Percentiles rank a stretch among this genome's conserved stretches.
phyloP scores from a whole-genome alignment of 2,113 vertebrate genomes.

The Vidua macroura region DNA sequence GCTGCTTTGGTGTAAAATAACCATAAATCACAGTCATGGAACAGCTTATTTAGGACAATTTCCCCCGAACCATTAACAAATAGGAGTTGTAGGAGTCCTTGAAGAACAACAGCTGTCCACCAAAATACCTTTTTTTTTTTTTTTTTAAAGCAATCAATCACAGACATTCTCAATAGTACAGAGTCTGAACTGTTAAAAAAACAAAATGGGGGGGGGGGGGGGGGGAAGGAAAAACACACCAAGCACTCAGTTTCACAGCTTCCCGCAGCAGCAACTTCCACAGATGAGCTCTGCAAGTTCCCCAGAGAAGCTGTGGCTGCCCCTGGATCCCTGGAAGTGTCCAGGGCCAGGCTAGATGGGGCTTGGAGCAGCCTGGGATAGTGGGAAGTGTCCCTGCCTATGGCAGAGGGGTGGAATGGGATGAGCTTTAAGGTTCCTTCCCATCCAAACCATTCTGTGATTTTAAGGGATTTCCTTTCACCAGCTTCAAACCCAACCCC shows the following conservation, averaged over 20 bases:
- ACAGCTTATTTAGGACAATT: not conserved
- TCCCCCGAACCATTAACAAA: not conserved
- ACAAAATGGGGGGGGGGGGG: accelerated
- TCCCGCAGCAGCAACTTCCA: not conserved
- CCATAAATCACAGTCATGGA: not conserved
- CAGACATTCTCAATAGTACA: not conserved
- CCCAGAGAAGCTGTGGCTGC: not conserved
- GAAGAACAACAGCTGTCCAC: not conserved
- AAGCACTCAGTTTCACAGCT: not conserved
- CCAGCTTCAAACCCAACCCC: not conserved
- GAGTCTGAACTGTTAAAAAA: not conserved
- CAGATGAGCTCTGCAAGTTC: not conserved
- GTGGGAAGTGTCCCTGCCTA: not conserved
- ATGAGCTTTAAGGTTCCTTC: not conserved
- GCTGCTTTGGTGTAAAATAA: not conserved
- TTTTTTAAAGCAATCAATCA: not conserved
- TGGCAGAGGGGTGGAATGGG: not conserved
- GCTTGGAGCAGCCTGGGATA: not conserved
- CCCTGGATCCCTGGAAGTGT: not conserved
- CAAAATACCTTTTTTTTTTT: not conserved
- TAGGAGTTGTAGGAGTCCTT: not conserved
- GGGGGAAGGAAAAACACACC: not conserved
- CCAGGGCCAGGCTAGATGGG: accelerated
- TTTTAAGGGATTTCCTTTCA: not conserved
- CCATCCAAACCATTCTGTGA: not conserved